Conservation (phyloP, 1,140 invertebrate genomes). For the Euglossa dilemma region DNA sequence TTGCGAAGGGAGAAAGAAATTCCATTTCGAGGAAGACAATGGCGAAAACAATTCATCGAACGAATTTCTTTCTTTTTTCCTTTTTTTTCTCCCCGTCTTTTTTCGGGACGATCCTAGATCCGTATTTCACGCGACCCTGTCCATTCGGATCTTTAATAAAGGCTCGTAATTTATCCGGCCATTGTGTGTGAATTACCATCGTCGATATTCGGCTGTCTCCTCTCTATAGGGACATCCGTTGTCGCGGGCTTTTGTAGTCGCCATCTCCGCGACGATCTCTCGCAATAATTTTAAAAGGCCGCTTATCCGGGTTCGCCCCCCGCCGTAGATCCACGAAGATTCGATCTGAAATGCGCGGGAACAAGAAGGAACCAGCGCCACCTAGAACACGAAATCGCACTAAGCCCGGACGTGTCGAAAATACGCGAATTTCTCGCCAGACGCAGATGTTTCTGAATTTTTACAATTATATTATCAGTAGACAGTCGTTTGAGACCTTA, state of each 20-base stretch:
- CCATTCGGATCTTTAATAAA: constrained; percentile 31
- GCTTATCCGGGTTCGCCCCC: constrained; percentile 13
- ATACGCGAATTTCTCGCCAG: background rate
- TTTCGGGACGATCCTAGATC: background rate
- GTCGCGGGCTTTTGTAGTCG: constrained; percentile 14
- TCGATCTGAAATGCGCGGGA: constrained; percentile 35
- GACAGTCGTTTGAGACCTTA: too few relatives aligned
- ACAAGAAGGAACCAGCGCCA: background rate
- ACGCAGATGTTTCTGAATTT: background rate
- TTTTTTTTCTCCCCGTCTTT: too few relatives aligned
- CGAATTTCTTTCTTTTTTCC: too few relatives aligned
- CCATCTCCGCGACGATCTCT: constrained; percentile 34
- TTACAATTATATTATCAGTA: background rate
- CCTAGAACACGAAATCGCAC: background rate
- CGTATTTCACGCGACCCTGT: background rate
- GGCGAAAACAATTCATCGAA: background rate
- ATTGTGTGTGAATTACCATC: constrained; percentile 13
- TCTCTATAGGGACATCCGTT: constrained; percentile 9
- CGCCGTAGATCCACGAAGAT: constrained; percentile 36
- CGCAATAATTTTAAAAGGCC: constrained; percentile 42
- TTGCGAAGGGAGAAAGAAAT: background rate
- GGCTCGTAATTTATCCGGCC: constrained; percentile 17
- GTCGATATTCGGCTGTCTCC: constrained; percentile 33
- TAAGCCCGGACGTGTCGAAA: background rate
- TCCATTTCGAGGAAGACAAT: background rate